phyloP scores from a whole-genome alignment of 2,797 vertebrate genomes.

The Centropyge bicolor region DNA sequence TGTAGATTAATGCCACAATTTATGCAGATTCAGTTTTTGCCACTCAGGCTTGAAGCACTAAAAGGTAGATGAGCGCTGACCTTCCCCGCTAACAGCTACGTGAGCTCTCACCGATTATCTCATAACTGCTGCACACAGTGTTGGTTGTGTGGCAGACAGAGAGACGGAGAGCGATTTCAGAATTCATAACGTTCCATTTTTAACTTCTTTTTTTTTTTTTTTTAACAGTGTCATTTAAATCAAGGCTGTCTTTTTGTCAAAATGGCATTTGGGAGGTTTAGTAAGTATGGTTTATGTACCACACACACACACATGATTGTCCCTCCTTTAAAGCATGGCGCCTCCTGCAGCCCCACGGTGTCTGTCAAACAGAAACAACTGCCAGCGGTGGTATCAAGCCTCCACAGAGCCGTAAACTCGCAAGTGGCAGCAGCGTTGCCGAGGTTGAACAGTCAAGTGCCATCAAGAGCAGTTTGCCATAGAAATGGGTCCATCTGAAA shows the following conservation, averaged over 20 bases:
- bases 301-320: conserved; percentile 7
- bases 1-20: conserved; percentile 83
- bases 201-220: conserved; percentile 17
- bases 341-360: conserved; percentile 55
- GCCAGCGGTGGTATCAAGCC: conserved; percentile 66
- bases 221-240: conserved; percentile 28
- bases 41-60: conserved; percentile 76
- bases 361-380: conserved; percentile 68
- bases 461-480: conserved; percentile 81
- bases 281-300: conserved; percentile 42
- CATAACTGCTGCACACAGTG: conserved; percentile 59
- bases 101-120: conserved; percentile 72
- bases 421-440: conserved; percentile 74
- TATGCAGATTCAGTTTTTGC: conserved; percentile 82
- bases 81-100: conserved; percentile 69
- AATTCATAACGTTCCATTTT: conserved; percentile 50
- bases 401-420: conserved; percentile 70
- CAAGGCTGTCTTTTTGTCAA: conserved; percentile 38
- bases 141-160: conserved; percentile 39
- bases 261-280: conserved; percentile 27
- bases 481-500: conserved; percentile 78
- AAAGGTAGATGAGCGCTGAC: conserved; percentile 79
- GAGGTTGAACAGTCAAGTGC: conserved; percentile 84
- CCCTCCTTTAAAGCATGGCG: conserved; percentile 44
- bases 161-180: conserved; percentile 51